Evolutionary conservation across 2,113 vertebrate species (phyloP).

Genomic region (Steatornis caripensis): DNA sequence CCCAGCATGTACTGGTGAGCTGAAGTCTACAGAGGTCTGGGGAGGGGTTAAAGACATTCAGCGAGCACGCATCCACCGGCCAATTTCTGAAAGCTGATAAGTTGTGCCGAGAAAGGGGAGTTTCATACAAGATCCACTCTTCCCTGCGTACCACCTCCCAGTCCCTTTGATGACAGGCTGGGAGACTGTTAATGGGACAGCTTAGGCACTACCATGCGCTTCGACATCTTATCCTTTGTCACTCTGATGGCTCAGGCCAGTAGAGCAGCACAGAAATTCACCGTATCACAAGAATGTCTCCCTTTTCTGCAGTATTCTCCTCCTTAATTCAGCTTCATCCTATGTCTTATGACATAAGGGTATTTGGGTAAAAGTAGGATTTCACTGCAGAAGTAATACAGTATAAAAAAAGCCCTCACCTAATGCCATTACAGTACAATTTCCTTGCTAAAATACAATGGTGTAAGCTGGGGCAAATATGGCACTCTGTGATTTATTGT

Average conservation of each 20-base stretch:
- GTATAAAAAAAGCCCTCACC: accelerated
- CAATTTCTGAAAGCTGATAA: neutral
- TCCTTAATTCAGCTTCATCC: neutral
- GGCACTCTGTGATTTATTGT: neutral
- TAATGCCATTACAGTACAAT: neutral
- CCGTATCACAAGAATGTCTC: neutral
- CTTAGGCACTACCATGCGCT: neutral
- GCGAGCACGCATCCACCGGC: neutral
- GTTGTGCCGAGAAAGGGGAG: neutral
- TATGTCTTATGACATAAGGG: neutral
- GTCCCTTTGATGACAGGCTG: neutral
- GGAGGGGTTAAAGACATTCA: neutral
- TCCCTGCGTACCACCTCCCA: neutral
- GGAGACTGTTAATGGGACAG: neutral
- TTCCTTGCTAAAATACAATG: neutral
- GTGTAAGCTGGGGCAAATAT: neutral
- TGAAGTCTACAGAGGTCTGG: neutral
- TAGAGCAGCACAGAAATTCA: neutral
- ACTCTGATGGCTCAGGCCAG: neutral
- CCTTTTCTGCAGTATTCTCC: neutral
- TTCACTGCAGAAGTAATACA: neutral
- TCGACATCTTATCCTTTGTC: neutral
- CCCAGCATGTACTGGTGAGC: neutral
- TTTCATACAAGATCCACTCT: neutral
- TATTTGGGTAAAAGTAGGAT: neutral